A percentile compares a stretch with the other conserved stretches of the same genome.
Evolutionary conservation across 2,113 vertebrate genomes (phyloP).

Genomic region (Tachuris rubrigastra): DNA sequence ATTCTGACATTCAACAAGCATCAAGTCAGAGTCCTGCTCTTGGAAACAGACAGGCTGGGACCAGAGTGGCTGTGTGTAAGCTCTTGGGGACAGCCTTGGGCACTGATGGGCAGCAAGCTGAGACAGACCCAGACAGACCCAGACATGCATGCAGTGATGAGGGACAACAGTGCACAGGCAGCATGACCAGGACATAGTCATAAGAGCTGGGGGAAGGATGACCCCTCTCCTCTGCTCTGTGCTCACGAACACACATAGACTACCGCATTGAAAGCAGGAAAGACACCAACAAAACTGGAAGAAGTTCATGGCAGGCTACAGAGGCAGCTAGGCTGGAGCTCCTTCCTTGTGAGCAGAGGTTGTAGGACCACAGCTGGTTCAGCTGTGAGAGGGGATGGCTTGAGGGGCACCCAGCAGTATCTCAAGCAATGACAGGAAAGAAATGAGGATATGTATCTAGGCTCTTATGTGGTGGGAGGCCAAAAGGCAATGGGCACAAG

Average conservation of each 20-base stretch:
- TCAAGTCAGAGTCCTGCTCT: not conserved
- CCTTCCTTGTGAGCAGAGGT: not conserved
- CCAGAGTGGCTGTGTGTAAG: not conserved
- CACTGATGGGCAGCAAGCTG: not conserved
- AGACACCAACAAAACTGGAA: not conserved
- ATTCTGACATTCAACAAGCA: not conserved
- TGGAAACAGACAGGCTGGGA: not conserved
- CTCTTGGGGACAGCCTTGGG: not conserved
- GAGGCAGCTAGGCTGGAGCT: not conserved
- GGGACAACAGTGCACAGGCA: rapidly evolving
- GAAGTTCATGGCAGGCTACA: not conserved
- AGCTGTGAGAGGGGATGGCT: not conserved
- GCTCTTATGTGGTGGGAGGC: not conserved
- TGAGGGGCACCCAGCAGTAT: not conserved
- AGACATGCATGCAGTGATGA: not conserved
- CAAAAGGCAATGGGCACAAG: not conserved
- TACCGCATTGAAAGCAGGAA: not conserved
- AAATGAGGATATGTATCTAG: not conserved
- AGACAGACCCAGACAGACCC: rapidly evolving
- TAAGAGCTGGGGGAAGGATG: not conserved
- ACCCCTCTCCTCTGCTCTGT: not conserved
- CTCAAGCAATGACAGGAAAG: not conserved
- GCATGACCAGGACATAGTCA: not conserved
- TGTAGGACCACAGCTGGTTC: not conserved
- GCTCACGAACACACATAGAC: not conserved